Evolutionary conservation across 2,888 invertebrate species (phyloP).

Genomic region (Drosophila colorata): DNA sequence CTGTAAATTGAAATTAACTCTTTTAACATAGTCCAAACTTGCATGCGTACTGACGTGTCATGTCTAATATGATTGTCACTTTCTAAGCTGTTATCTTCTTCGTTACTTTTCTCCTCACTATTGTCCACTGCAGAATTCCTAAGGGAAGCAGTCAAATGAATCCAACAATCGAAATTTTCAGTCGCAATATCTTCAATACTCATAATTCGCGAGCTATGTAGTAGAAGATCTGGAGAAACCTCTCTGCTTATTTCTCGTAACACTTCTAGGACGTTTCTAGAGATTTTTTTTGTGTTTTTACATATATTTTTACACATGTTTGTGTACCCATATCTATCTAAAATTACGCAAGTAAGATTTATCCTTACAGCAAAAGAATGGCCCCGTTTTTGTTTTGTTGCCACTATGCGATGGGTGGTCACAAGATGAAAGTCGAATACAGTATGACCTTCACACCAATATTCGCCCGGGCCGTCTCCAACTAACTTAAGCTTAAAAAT

Average conservation of each 20-base stretch:
- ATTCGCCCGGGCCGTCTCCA: slow-evolving; percentile 87
- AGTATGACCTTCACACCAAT: slow-evolving; percentile 88
- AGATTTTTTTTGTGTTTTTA: slow-evolving; percentile 49
- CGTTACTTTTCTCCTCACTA: slow-evolving; percentile 85
- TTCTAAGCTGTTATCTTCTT: slow-evolving; percentile 84
- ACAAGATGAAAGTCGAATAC: slow-evolving; percentile 86
- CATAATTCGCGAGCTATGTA: slow-evolving; percentile 87
- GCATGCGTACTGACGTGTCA: slow-evolving; percentile 56
- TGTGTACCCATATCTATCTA: not conserved
- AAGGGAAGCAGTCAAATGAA: slow-evolving; percentile 74
- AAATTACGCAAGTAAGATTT: slow-evolving; percentile 64
- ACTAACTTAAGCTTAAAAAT: slow-evolving; percentile 87
- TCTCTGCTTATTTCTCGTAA: slow-evolving; percentile 25
- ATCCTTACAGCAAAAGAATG: slow-evolving; percentile 81
- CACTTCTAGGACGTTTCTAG: slow-evolving; percentile 37
- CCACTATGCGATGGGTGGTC: slow-evolving; percentile 86
- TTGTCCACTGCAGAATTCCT: slow-evolving; percentile 67
- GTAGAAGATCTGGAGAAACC: slow-evolving; percentile 45
- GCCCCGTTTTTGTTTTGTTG: slow-evolving; percentile 82
- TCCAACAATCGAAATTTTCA: slow-evolving; percentile 58
- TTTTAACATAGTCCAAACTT: slow-evolving; percentile 46
- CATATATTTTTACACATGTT: slow-evolving; percentile 32
- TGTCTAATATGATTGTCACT: slow-evolving; percentile 52
- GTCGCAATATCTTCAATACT: slow-evolving; percentile 82
- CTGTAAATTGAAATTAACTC: slow-evolving; percentile 43